Conservation (phyloP, 2,797 vertebrate genomes). For the Poeciliopsis turneri region DNA sequence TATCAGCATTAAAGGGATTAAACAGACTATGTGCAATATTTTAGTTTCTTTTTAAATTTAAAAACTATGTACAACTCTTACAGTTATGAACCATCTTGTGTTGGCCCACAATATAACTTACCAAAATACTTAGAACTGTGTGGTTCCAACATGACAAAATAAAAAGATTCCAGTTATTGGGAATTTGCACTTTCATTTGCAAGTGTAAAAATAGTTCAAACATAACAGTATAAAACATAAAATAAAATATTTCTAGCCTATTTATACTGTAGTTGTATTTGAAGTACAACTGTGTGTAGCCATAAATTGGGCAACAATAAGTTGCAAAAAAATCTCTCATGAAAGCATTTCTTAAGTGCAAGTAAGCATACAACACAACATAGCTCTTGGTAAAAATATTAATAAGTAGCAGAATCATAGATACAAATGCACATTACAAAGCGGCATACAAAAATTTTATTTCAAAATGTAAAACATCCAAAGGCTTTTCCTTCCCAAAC, state of each 20-base stretch:
- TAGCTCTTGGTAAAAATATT: not conserved
- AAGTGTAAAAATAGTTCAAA: not conserved
- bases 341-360: not conserved
- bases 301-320: not conserved
- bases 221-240: not conserved
- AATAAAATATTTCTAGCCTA: not conserved
- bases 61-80: not conserved
- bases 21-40: not conserved
- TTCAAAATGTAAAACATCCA: conserved; percentile 50
- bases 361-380: not conserved
- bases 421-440: conserved; percentile 4
- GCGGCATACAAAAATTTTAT: conserved; percentile 46
- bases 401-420: not conserved
- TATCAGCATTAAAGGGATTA: not conserved
- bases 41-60: not conserved
- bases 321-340: not conserved
- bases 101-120: not conserved
- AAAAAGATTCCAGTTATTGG: not conserved
- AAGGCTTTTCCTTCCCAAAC: conserved; percentile 7
- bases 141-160: not conserved
- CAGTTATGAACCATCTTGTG: not conserved
- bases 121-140: not conserved
- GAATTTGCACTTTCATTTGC: too few relatives aligned
- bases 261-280: not conserved
- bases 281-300: not conserved